Evolutionary conservation across 2,113 vertebrate genomes (phyloP), one percentile per base, ranked within the genome.

Genomic region (Petroica traversi): DNA sequence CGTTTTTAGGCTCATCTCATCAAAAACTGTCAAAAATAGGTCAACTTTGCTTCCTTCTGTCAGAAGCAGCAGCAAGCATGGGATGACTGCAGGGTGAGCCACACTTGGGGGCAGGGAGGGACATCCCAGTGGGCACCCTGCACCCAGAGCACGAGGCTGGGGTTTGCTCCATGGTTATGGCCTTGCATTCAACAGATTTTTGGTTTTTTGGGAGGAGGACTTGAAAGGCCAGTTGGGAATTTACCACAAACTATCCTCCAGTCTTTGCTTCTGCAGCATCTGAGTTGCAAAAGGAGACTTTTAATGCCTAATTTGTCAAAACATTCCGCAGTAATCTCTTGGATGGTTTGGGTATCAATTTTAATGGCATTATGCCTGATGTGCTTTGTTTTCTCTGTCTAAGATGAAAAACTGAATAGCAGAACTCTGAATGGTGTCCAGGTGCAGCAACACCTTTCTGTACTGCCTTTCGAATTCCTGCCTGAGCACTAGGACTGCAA

Each of bases 371-470:
- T 89, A 66, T 80, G 88, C 85, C 64, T 62, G 43, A 62, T 81
- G 45, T 18, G 33, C 64, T 86, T 88, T 92, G 78, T 96, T 85
- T 91, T 57, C 17, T 74, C 24, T 91, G 2, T 78, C 78, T 46
- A 59, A 92, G 72, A 92, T 61, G 59, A 74, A 85, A 85, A 89
- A 80, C 46, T 74, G 69, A 93, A 83, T 88, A 51, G 43, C 15
- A 9, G 51, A 73, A 90, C n/a, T 92, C 74, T 96, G 73, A 97
- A 94, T 96, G 85, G 64, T 85, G 64, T 92, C 93, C 95, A 97
- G 94, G 94, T 97, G 96, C 94, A 94, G 61, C 61, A 95, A 88
- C 92, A 97, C 95, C 94, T 96, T 97, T 88, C 86, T 80, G 59
- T 67, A 84, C 57, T 94, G 78, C 93, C 64, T 93, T 90, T 90